These are phyloP conservation scores for Melanocharis versteri DNA, from an alignment of 2,113 vertebrate genomes.

Conservation along the genomic window DNA sequence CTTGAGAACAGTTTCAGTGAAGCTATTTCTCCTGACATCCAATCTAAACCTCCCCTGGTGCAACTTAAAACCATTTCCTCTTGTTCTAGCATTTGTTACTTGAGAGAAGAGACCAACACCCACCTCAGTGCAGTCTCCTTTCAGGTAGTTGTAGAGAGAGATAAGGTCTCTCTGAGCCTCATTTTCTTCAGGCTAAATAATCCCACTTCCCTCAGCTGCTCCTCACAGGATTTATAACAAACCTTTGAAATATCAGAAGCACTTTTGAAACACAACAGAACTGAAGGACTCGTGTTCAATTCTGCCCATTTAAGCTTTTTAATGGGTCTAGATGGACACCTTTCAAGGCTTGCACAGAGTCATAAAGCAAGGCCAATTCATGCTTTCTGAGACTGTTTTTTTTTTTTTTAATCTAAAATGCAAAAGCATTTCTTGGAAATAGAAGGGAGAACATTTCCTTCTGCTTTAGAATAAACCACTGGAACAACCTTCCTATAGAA, in stretches of 20 bases:
- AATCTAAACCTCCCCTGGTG: neutral
- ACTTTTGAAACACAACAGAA: neutral
- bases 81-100: neutral
- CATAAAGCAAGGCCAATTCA: neutral
- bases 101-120: neutral
- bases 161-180: neutral
- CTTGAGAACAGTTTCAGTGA: neutral
- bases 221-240: neutral
- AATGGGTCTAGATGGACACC: neutral
- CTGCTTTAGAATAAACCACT: neutral
- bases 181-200: neutral
- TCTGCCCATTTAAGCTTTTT: neutral
- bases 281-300: neutral
- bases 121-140: neutral
- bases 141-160: neutral
- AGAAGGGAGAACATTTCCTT: neutral
- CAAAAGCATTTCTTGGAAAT: neutral
- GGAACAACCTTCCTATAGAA: neutral
- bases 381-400: neutral
- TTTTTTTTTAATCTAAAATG: neutral
- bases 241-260: neutral
- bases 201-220: neutral
- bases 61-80: neutral
- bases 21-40: neutral
- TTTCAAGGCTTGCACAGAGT: neutral